A percentile compares a stretch with the other conserved stretches of the same genome.
Conservation (phyloP, 2,888 invertebrate species). For the Cancer borealis region DNA sequence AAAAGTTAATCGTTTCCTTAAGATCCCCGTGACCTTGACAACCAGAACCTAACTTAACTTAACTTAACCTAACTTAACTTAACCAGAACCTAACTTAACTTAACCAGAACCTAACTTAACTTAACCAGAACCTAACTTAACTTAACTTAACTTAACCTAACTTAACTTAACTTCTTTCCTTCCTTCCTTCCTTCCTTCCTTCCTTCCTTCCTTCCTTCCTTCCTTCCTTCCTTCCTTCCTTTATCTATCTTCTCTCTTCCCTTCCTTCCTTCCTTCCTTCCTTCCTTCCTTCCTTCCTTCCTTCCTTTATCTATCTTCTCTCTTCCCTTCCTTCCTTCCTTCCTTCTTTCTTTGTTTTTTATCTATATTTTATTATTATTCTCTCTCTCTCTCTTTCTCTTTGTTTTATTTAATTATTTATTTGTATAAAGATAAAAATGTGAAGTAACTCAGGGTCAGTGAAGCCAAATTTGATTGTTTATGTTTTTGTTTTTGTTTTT, state of each 20-base stretch:
- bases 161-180: not conserved
- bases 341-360: not conserved
- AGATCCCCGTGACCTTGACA: not conserved
- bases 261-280: not conserved
- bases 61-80: not conserved
- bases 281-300: not conserved
- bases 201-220: not conserved
- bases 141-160: conserved; percentile 35
- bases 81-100: not conserved
- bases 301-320: not conserved
- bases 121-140: not conserved
- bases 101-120: not conserved
- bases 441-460: not conserved
- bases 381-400: not conserved
- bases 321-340: not conserved
- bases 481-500: not conserved
- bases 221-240: not conserved
- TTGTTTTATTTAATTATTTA: not conserved
- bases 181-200: not conserved
- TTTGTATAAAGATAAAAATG: not conserved
- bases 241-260: too few species aligned
- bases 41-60: not conserved
- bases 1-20: not conserved
- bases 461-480: conserved; percentile 10
- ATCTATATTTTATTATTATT: not conserved